These are phyloP conservation scores for Synanthedon formicaeformis DNA, from an alignment of 2,888 invertebrate species.

Conservation along the genomic window DNA sequence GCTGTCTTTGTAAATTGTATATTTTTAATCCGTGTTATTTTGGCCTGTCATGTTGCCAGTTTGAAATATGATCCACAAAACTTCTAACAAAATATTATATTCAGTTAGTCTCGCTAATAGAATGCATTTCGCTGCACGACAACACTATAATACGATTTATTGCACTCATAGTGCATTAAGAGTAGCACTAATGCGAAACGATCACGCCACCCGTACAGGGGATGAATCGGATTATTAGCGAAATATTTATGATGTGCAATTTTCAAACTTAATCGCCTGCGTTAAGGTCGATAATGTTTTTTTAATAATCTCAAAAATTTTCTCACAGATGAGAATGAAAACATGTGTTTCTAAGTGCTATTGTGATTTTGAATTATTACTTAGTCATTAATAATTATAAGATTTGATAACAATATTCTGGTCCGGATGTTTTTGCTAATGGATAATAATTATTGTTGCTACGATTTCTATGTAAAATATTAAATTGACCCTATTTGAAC, in stretches of 20 bases:
- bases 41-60: no score
- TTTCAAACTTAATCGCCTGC: background rate
- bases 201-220: constrained; percentile 1
- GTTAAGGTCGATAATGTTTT: background rate
- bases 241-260: background rate
- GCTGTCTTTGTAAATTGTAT: no score
- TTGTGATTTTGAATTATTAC: background rate
- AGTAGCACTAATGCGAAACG: background rate
- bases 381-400: no score
- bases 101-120: background rate
- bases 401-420: no score
- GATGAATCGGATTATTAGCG: background rate
- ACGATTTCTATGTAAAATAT: no score
- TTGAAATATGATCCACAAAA: background rate
- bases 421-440: no score
- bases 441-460: no score
- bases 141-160: background rate
- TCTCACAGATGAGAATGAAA: background rate
- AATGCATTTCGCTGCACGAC: background rate
- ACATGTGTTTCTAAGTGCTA: background rate
- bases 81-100: background rate
- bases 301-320: background rate
- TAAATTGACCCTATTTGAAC: no score
- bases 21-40: no score
- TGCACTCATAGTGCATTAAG: constrained; percentile 1